Evolutionary conservation across 2,888 invertebrate species (phyloP), one percentile per base, ranked within the genome.

Genomic region (Acleris cristana): DNA sequence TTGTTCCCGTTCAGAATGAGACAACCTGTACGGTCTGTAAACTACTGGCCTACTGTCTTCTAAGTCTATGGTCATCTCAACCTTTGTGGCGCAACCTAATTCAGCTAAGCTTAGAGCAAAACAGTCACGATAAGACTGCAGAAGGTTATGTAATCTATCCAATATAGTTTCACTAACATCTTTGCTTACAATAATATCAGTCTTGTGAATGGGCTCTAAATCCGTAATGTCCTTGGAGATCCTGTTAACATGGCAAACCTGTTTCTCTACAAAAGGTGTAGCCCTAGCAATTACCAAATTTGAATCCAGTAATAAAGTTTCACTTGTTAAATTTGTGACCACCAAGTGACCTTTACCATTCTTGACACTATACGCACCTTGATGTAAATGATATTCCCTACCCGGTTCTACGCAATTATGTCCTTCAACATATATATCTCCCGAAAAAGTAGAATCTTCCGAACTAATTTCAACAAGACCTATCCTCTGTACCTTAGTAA

Each of bases 1-100:
- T 7, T 56, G 6, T 21, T n/a, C 44, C 19, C 40, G 60, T 18
- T 66, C 61, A 4, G 18, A 16, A 40, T 66, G 45, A 30, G 60
- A 66, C 7, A 66, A n/a, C 12, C 44, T 14, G 18, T 66, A 61
- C 2, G 61, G 65, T 14, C 60, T 48, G 40, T 66, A 66, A n/a
- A 26, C 34, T 14, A 66, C 55, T 19, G 61, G 61, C 7, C 26
- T 30, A 19, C 55, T 21, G 30, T 56, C 61, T 8, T 14, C 56
- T 7, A 69, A 23, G 5, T 56, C 56, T 4, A 69, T 69, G 4
- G 8, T 30, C 60, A 68, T 68, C 16, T 19, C 40, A 40, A 40
- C 48, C 21, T 49, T 48, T 12, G 53, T 68, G 23, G 53, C 59
- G 19, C 45, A 55, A n/a, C 62, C 62, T 26, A 62, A 45, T 30